Percentiles rank a stretch among this genome's conserved stretches.
Conservation (phyloP, 2,888 invertebrate species). For the Amphimallon solstitiale region DNA sequence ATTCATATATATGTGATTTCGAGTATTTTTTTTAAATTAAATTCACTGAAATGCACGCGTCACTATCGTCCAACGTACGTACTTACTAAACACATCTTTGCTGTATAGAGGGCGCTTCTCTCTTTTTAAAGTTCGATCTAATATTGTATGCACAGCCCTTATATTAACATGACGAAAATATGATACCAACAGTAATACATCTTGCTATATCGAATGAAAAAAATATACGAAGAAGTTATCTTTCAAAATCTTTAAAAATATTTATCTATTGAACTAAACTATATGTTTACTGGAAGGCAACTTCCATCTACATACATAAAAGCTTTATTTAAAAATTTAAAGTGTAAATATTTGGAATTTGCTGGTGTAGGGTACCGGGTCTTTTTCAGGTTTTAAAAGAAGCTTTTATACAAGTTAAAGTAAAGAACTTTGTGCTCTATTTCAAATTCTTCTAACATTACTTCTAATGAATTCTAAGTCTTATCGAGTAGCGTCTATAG, state of each 20-base stretch:
- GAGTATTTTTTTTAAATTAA: not conserved
- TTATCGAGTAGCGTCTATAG: too few species aligned
- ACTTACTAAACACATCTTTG: slow-evolving; percentile 41
- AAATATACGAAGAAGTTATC: not conserved
- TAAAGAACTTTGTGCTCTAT: too few species aligned
- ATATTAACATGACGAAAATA: slow-evolving; percentile 42
- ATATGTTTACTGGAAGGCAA: too few species aligned
- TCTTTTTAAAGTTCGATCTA: slow-evolving; percentile 44
- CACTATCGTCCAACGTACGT: slow-evolving; percentile 19
- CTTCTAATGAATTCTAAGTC: too few species aligned
- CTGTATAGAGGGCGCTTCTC: slow-evolving; percentile 42
- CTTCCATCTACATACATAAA: too few species aligned
- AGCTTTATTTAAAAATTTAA: too few species aligned
- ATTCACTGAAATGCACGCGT: slow-evolving; percentile 11
- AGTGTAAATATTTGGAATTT: not conserved
- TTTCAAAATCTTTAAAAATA: too few species aligned
- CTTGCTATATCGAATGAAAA: not conserved
- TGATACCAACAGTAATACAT: not conserved
- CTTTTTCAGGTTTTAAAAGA: not conserved
- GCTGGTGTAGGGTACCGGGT: slow-evolving; percentile 13
- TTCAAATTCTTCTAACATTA: too few species aligned
- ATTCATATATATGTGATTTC: too few species aligned
- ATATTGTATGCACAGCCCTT: slow-evolving; percentile 51
- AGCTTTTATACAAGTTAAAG: too few species aligned
- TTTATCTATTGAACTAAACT: too few species aligned